These are phyloP conservation scores for Nephrotoma guestfalica DNA, from an alignment of 2,888 invertebrate genomes.

Conservation along the genomic window DNA sequence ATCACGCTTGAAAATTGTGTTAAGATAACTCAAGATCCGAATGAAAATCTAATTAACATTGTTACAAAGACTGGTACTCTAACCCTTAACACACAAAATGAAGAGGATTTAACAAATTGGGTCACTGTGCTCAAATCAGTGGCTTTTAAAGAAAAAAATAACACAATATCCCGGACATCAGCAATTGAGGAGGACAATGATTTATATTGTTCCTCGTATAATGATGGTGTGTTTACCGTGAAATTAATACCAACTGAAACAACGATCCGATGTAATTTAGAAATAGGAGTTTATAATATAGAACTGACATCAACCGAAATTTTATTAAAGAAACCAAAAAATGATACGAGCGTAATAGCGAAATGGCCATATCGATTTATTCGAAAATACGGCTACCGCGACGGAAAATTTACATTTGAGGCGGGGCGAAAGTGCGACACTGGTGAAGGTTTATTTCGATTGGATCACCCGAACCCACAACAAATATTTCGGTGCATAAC, in stretches of 20 bases:
- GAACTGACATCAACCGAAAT: constrained; percentile 61
- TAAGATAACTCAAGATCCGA: constrained; percentile 56
- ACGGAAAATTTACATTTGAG: constrained; percentile 77
- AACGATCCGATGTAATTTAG: constrained; percentile 58
- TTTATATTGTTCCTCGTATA: constrained; percentile 66
- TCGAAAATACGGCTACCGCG: constrained; percentile 69
- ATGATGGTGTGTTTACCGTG: constrained; percentile 67
- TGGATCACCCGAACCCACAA: constrained; percentile 68
- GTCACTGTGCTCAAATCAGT: constrained; percentile 63
- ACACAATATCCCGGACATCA: constrained; percentile 22
- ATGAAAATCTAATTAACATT: constrained; percentile 45
- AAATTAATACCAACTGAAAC: constrained; percentile 65
- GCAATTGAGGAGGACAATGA: constrained; percentile 74
- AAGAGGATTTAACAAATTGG: constrained; percentile 62
- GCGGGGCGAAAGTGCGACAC: constrained; percentile 76
- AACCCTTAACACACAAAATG: constrained; percentile 42
- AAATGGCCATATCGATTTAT: constrained; percentile 79
- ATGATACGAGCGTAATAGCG: constrained; percentile 39
- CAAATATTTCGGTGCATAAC: constrained; percentile 71
- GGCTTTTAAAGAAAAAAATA: constrained; percentile 56
- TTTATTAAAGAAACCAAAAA: constrained; percentile 49
- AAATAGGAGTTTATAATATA: constrained; percentile 53
- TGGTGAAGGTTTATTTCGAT: constrained; percentile 67
- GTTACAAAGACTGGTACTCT: constrained; percentile 60
- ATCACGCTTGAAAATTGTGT: constrained; percentile 77